A percentile compares a stretch with the other conserved stretches of the same genome.
phyloP scores from a whole-genome alignment of 2,113 vertebrate species.

The Rhinichthys klamathensis region DNA sequence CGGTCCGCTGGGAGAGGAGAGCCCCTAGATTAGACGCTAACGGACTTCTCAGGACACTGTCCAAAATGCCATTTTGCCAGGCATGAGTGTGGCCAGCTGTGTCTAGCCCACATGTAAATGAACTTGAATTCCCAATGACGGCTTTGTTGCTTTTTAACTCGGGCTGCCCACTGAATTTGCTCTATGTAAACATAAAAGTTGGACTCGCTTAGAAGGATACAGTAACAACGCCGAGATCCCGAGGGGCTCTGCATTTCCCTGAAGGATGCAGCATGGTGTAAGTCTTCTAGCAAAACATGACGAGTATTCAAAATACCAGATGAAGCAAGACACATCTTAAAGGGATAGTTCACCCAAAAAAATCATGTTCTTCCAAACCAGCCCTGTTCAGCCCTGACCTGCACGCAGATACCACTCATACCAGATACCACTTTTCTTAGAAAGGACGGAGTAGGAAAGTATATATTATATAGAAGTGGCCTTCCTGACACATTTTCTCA shows the following conservation, averaged over 20 bases:
- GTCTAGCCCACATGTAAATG: constrained; percentile 47
- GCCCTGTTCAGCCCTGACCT: constrained; percentile 12
- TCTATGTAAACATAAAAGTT: constrained; percentile 19
- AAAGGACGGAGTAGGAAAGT: constrained; percentile 46
- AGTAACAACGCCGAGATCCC: constrained; percentile 30
- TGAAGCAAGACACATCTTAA: constrained; percentile 29
- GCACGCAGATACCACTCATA: not conserved
- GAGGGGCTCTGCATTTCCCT: constrained; percentile 46
- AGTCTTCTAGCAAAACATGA: constrained; percentile 21
- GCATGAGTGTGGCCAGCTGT: constrained; percentile 34
- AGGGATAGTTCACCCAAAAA: not conserved
- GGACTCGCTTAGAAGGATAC: constrained; percentile 4
- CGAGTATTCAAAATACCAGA: constrained; percentile 2
- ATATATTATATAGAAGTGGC: constrained; percentile 70
- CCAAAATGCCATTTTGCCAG: constrained; percentile 34
- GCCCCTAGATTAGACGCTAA: constrained; percentile 16
- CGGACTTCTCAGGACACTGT: constrained; percentile 35
- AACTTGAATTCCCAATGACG: constrained; percentile 20
- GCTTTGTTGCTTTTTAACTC: constrained; percentile 35
- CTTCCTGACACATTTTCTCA: constrained; percentile 61
- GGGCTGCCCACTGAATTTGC: constrained; percentile 37
- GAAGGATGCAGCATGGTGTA: constrained; percentile 8
- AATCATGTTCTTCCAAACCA: no score
- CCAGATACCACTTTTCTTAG: constrained; percentile 55
- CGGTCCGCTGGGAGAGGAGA: not conserved